Evolutionary conservation across 2,797 vertebrate species (phyloP).

Genomic region (Benthosema pterotum): DNA sequence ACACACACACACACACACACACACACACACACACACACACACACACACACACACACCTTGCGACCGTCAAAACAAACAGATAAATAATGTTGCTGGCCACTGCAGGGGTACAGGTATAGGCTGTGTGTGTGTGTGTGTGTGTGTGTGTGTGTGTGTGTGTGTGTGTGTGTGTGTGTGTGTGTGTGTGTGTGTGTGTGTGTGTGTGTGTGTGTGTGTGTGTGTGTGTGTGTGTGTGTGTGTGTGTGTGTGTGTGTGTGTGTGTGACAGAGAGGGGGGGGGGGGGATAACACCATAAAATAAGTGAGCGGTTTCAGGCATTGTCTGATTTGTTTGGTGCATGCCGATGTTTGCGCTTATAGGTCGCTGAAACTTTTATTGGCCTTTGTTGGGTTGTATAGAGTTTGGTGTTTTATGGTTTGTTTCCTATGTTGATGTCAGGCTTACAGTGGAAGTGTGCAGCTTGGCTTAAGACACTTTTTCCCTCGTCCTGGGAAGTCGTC

Average conservation of each 20-base stretch:
- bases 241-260: too few relatives aligned
- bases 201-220: too few relatives aligned
- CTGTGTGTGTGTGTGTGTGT: too few relatives aligned
- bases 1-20: slow-evolving; percentile 22
- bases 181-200: too few relatives aligned
- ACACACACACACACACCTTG: neutral
- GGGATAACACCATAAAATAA: slow-evolving; percentile 56
- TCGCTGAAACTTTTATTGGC: slow-evolving; percentile 66
- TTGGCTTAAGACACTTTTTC: slow-evolving; percentile 42
- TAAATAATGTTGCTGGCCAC: slow-evolving; percentile 60
- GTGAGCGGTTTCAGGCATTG: slow-evolving; percentile 34
- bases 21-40: slow-evolving; percentile 12
- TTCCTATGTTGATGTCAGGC: slow-evolving; percentile 63
- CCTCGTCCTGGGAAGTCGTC: slow-evolving; percentile 38
- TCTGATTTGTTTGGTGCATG: slow-evolving; percentile 58
- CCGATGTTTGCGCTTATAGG: slow-evolving; percentile 55
- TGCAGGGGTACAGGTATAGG: slow-evolving; percentile 37
- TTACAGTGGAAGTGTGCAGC: slow-evolving; percentile 55
- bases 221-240: too few relatives aligned
- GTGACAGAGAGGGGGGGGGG: slow-evolving; percentile 16
- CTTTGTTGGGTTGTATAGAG: slow-evolving; percentile 63
- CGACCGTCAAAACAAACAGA: slow-evolving; percentile 58
- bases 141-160: too few relatives aligned
- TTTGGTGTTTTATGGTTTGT: slow-evolving; percentile 67
- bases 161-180: too few relatives aligned